Evolutionary conservation across 2,113 vertebrate species (phyloP), one percentile per base, ranked within the genome.

Genomic region (Vireo altiloquus): DNA sequence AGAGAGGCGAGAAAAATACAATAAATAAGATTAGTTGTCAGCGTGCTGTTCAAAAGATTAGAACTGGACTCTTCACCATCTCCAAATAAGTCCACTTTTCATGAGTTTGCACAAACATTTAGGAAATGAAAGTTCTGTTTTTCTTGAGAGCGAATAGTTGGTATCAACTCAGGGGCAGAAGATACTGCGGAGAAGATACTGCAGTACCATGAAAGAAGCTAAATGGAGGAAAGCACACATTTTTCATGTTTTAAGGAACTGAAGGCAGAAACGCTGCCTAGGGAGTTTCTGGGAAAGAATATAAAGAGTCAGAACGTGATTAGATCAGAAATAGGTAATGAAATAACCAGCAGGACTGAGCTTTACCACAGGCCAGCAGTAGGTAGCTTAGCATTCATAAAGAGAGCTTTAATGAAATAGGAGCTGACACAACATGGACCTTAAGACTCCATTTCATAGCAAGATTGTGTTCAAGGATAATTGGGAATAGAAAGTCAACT

Each of bases 311-410:
- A 94, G 66, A 93, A 94, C 63, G n/a, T 70, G 85, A 96, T 95
- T 95, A 95, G 76, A 92, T 82, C 70, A 88, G 78, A 94, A 96
- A 93, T 35, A 44, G 64, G 24, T 96, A 96, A 96, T 95, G 88
- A 94, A 94, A 96, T 96, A 95, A 96, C 27, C 0, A 1, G 22
- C 56, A 88, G 64, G 53, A 89, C 74, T n/a, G 74, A 94, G 65
- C 60, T 95, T 92, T 95, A 92, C 85, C 71, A 92, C 77, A 94
- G 40, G 56, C 85, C 52, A 81, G 68, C 56, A 92, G 79, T 79
- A 87, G 85, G 80, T 90, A 94, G 42, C 64, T 95, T 90, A 94
- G 57, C 75, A 81, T 90, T 94, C 87, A 83, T 92, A 81, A 86
- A 94, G 16, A 31, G 28, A 88, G 44, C 33, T 92, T 86, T 93